Conservation (phyloP, 23 tunicate species). For the Ciona savignyi region DNA sequence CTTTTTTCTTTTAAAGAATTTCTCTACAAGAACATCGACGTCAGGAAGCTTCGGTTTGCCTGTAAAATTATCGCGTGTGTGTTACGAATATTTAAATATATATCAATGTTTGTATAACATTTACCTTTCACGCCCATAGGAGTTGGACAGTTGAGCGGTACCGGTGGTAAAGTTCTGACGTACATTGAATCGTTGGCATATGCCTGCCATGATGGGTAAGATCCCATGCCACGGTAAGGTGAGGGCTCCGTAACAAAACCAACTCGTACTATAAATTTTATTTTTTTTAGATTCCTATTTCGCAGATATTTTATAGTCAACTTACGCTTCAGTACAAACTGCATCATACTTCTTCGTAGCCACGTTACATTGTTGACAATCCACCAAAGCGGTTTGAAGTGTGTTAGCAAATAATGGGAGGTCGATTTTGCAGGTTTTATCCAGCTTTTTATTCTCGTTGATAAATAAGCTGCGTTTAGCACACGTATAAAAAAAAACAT, state of each 20-base stretch:
- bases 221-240: conserved; percentile 23
- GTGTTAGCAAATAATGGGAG: conserved; percentile 2
- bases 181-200: conserved; percentile 27
- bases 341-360: conserved; percentile 24
- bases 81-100: no score
- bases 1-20: conserved; percentile 14
- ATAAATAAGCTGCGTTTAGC: conserved; percentile 5
- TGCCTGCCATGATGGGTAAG: conserved; percentile 32
- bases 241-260: conserved; percentile 39
- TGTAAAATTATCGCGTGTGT: no score
- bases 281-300: no score
- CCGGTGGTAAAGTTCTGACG: conserved; percentile 36
- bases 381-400: conserved; percentile 25
- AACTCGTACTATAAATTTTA: conserved; percentile 32
- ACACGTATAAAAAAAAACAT: no score
- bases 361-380: conserved; percentile 37
- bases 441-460: conserved; percentile 16
- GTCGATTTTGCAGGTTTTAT: conserved; percentile 18
- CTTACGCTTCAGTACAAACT: conserved; percentile 36
- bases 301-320: no score
- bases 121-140: conserved; percentile 52
- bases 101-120: no score
- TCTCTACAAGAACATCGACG: conserved; percentile 27
- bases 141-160: conserved; percentile 39
- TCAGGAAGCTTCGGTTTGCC: conserved; percentile 36